Base-by-base conservation (phyloP, 2,113 vertebrate species). In the Xiphophorus couchianus region DNA sequence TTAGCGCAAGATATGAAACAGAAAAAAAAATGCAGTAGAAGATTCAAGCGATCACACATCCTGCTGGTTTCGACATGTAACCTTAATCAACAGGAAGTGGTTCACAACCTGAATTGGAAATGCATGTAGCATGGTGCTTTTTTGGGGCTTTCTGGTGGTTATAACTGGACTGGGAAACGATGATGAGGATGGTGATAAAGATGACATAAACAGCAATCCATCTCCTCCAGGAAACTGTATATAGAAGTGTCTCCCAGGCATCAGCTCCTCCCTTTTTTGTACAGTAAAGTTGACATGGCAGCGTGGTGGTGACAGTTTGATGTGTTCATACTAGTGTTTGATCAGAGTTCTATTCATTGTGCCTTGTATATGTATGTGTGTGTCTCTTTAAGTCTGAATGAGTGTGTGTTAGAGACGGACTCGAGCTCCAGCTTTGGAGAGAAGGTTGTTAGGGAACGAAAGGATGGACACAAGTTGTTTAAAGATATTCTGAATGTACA, bases 281-380 rank as follows among this genome's bases (percentile, higher is more conserved):
- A 94, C 90, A 89, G 87, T 94, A 94, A 93, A 94, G 94, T 91
- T 89, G 93, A 93, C 88, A 94, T 94, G 94, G 93, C 91, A 66
- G 73, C 62, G 69, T 74, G 71, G 51, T 74, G 64, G 60, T 86
- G 91, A 94, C 83, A 93, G 93, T 95, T 94, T 95, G 95, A 94
- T 95, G 95, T 96, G 93, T 95, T 96, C 96, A 95, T 93, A 93
- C 95, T 96, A 96, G 96, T 96, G 96, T 96, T 96, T 95, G 95
- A 95, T 97, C 96, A 95, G 96, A 96, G 95, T 96, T 95, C 93
- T 97, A 97, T 96, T 98, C 96, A 98, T 98, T 96, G 98, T 99
- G 98, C 98, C 98, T 99, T 89, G 88, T 91, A 88, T 91, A 81
- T 87, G 88, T 88, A 60, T 86, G 82, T 96, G 96, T 73, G 77